Evolutionary conservation across 2,797 vertebrate genomes (phyloP).

Genomic region (Rhynchotus rufescens): DNA sequence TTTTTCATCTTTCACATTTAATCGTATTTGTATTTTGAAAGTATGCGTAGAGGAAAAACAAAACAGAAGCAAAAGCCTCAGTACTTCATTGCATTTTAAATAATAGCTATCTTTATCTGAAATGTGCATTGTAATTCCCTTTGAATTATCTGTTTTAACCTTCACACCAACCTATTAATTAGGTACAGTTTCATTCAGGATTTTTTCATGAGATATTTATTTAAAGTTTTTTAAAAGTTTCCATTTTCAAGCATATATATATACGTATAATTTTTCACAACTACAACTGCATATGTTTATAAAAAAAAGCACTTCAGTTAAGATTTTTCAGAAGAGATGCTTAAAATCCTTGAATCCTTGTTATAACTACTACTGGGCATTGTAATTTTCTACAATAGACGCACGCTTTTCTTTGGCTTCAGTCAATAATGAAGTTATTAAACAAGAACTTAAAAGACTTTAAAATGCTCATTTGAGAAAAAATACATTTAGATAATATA

Average conservation of each 20-base stretch:
- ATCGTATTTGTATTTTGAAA: background rate
- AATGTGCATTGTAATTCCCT: background rate
- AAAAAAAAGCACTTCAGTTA: background rate
- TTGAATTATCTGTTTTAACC: background rate
- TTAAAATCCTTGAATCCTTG: background rate
- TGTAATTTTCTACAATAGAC: background rate
- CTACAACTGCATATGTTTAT: background rate
- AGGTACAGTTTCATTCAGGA: background rate
- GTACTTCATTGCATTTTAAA: background rate
- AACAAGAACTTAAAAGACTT: background rate
- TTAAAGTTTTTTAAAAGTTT: background rate
- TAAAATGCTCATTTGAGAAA: background rate
- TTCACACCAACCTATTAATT: background rate
- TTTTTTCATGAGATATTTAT: background rate
- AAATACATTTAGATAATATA: background rate
- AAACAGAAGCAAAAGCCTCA: background rate
- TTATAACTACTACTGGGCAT: background rate
- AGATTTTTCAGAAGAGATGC: background rate
- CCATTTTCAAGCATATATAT: background rate
- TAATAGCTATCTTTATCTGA: background rate
- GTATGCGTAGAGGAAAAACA: background rate
- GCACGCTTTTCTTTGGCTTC: background rate
- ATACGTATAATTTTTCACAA: background rate
- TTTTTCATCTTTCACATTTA: background rate
- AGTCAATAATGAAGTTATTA: background rate